These are phyloP conservation scores for Chaetophractus vellerosus DNA, from an alignment of 2,797 vertebrate genomes.

Conservation along the genomic window DNA sequence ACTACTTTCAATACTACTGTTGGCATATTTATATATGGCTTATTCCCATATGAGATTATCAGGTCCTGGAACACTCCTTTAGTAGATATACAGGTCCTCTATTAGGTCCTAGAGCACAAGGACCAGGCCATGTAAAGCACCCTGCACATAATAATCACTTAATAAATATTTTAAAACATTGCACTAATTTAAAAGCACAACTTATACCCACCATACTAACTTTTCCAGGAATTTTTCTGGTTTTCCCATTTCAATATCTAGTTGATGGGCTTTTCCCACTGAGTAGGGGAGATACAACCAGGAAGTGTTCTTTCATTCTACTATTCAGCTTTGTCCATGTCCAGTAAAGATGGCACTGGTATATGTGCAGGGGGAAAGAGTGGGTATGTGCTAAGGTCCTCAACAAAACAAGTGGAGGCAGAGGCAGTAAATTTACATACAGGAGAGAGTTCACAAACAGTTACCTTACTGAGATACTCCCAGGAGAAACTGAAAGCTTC, in stretches of 20 bases:
- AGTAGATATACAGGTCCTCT: too few species aligned
- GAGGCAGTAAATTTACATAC: background rate
- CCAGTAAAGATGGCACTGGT: too few species aligned
- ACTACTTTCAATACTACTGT: background rate
- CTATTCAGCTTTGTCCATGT: too few species aligned
- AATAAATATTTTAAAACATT: too few species aligned
- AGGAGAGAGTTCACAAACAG: background rate
- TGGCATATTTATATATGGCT: background rate
- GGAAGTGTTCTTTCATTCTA: too few species aligned
- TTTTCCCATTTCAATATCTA: background rate
- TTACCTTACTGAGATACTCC: background rate
- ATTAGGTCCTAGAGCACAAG: too few species aligned
- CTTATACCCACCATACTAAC: background rate
- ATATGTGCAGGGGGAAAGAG: too few species aligned
- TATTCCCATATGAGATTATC: too few species aligned
- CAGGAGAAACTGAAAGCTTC: background rate
- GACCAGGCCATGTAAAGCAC: too few species aligned
- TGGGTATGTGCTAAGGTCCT: background rate
- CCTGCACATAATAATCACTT: too few species aligned
- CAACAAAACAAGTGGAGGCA: background rate
- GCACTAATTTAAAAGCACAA: constrained; percentile 32
- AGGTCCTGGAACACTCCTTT: too few species aligned
- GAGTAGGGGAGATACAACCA: too few species aligned
- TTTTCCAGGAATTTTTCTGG: background rate
- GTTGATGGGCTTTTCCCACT: background rate